These are phyloP conservation scores for Tetramorium alpestre DNA, from an alignment of 1,140 invertebrate species.

Conservation along the genomic window DNA sequence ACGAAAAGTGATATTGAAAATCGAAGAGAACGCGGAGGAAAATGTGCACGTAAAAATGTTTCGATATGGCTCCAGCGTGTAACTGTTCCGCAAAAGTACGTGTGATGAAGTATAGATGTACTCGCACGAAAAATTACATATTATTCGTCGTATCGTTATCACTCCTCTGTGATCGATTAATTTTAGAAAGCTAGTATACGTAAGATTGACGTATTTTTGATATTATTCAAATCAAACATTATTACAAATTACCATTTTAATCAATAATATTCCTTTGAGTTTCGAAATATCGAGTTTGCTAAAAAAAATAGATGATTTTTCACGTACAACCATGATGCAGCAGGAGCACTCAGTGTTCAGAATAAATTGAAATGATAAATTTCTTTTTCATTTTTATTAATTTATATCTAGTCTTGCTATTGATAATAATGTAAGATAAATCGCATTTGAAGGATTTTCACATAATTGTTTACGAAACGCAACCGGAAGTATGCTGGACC, in stretches of 20 bases:
- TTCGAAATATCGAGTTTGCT: neutral
- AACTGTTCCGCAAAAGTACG: constrained; percentile 58
- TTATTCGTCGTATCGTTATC: constrained; percentile 42
- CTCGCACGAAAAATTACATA: constrained; percentile 53
- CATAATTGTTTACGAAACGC: constrained; percentile 52
- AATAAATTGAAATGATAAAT: neutral
- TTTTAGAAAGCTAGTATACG: neutral
- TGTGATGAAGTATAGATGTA: constrained; percentile 28
- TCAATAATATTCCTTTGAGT: neutral
- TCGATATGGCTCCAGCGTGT: constrained; percentile 62
- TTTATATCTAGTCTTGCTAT: neutral
- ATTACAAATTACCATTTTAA: constrained; percentile 21
- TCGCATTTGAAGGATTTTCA: neutral
- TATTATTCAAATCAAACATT: neutral
- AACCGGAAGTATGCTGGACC: constrained; percentile 69
- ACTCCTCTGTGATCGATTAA: constrained; percentile 37
- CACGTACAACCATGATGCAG: neutral
- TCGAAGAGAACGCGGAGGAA: constrained; percentile 57
- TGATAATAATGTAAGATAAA: constrained; percentile 8
- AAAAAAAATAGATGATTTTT: neutral
- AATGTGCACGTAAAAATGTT: constrained; percentile 65
- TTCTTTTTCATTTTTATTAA: neutral
- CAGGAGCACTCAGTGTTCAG: neutral
- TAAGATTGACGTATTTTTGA: neutral
- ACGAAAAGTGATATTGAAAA: constrained; percentile 73